Evolutionary conservation across 2,113 vertebrate species (phyloP), one percentile per base, ranked within the genome.

Genomic region (Amblyornis subalaris): DNA sequence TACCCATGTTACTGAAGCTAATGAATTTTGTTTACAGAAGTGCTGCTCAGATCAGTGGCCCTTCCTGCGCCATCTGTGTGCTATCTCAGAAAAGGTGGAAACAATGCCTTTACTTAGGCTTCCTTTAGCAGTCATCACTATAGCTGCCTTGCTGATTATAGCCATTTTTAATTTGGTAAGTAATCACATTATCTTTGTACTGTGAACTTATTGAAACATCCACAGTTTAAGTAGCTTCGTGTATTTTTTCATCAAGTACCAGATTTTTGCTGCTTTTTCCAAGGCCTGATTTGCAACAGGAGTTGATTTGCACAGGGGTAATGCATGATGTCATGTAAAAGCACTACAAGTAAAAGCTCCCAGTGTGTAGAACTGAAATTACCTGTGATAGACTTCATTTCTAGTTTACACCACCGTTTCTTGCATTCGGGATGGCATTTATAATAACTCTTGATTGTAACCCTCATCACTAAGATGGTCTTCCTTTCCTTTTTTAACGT

Each of bases 101-200:
- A 98, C 98, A 12, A 98, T 96, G 89, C 98, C 99, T 1, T 97
- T 98, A 14, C 97, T 99, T 55, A 98, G 99, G 78, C 97, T 99
- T 82, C 98, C 98, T 7, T 96, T 99, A 97, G 98, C 98, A 26
- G 29, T 97, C 79, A 77, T 99, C 80, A 98, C 98, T 12, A 98
- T 98, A 4, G 86, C 98, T 53, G 97, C 98, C 90, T 98, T 99
- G 89, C 95, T 99, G 64, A 87, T 98, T 35, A 84, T 99, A 38
- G 98, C 99, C 10, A 71, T 99, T 53, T 96, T 99, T 88, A 99
- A 98, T 96, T 85, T 99, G 98, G 99, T 99, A 91, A 97, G 97
- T 95, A 51, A 66, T 45, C 2, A 1, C 11, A 2, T 42, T 57
- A 12, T 70, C 36, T 76, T 53, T 48, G 26, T 33, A 40, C 22